These are phyloP conservation scores for Spisula subtruncata DNA, from an alignment of 2,888 invertebrate species.

Conservation along the genomic window DNA sequence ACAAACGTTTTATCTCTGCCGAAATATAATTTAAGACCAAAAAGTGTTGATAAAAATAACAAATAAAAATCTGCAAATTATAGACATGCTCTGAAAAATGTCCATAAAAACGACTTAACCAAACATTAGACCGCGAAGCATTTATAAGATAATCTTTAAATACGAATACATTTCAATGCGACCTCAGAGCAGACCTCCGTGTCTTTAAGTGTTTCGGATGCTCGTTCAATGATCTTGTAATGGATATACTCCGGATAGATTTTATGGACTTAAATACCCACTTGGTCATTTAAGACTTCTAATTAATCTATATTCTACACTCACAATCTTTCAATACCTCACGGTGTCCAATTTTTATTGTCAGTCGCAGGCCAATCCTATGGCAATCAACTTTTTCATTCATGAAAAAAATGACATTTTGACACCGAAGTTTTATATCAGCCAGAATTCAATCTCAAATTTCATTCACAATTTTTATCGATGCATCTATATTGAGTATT, in stretches of 20 bases:
- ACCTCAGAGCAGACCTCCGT: slow-evolving; percentile 52
- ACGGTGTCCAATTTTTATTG: slow-evolving; percentile 62
- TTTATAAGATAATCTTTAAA: slow-evolving; percentile 52
- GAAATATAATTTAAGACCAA: slow-evolving; percentile 64
- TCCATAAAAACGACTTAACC: slow-evolving; percentile 51
- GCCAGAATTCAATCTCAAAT: slow-evolving; percentile 38
- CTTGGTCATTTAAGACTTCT: slow-evolving; percentile 46
- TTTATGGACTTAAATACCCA: slow-evolving; percentile 65
- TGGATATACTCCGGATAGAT: slow-evolving; percentile 61
- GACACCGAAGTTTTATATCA: slow-evolving; percentile 47
- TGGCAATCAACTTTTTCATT: slow-evolving; percentile 52
- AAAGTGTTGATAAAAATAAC: slow-evolving; percentile 69
- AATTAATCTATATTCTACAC: slow-evolving; percentile 49
- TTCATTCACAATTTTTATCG: slow-evolving; percentile 29
- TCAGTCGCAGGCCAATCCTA: slow-evolving; percentile 18
- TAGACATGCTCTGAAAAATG: slow-evolving; percentile 50
- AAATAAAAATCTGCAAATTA: slow-evolving; percentile 64
- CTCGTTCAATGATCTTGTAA: slow-evolving; percentile 61
- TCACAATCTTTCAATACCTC: slow-evolving; percentile 53
- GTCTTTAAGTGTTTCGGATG: slow-evolving; percentile 64
- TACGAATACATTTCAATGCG: slow-evolving; percentile 12
- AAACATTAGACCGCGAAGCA: slow-evolving; percentile 33
- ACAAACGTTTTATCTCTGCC: slow-evolving; percentile 48
- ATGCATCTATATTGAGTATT: not conserved
- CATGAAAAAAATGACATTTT: slow-evolving; percentile 64